phyloP scores from a whole-genome alignment of 2,797 vertebrate species.

The Vespertilio murinus region DNA sequence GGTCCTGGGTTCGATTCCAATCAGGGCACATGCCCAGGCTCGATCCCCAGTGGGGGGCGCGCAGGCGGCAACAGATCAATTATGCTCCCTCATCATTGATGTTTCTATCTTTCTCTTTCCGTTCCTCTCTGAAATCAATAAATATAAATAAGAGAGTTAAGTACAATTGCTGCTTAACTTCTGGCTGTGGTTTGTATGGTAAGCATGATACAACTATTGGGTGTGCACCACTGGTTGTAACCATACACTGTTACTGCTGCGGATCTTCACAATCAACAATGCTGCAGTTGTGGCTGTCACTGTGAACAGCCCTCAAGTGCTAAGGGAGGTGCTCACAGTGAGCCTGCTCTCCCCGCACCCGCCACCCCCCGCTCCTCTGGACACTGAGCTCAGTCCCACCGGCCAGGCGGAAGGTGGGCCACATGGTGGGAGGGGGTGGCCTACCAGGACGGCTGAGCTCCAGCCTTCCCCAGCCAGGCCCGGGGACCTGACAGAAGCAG shows the following conservation, averaged over 20 bases:
- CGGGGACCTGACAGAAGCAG: rapidly evolving
- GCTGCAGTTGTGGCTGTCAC: background rate
- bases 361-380: background rate
- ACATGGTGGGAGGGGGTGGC: background rate
- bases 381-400: background rate
- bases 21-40: too few relatives aligned
- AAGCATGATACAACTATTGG: rapidly evolving
- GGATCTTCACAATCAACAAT: rapidly evolving
- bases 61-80: too few relatives aligned
- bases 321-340: background rate
- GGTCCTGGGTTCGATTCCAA: too few relatives aligned
- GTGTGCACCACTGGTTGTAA: background rate
- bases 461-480: rapidly evolving
- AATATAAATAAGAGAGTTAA: background rate
- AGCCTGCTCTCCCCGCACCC: too few relatives aligned
- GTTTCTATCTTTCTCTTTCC: too few relatives aligned
- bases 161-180: background rate
- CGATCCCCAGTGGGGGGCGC: too few relatives aligned
- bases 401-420: too few relatives aligned
- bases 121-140: too few relatives aligned
- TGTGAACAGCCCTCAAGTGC: background rate
- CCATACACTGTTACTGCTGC: background rate
- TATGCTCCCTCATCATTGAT: too few relatives aligned
- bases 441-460: background rate
- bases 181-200: background rate